Evolutionary conservation across 2,888 invertebrate genomes (phyloP).

Genomic region (Oscheius sp.): DNA sequence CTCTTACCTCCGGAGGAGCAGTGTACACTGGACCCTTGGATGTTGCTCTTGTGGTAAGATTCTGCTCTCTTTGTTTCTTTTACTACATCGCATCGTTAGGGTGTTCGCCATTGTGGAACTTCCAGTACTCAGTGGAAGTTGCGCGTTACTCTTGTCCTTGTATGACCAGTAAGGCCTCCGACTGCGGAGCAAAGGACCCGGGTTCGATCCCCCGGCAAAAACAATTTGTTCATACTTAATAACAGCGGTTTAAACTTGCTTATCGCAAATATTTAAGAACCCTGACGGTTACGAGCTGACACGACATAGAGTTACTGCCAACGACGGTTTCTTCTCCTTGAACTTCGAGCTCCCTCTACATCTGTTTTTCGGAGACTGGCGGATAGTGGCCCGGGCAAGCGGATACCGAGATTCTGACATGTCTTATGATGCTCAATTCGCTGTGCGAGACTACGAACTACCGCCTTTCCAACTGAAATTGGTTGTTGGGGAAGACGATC

Average conservation of each 20-base stretch:
- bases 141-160: no score
- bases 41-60: slow-evolving; percentile 20
- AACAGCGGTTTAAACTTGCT: no score
- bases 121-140: no score
- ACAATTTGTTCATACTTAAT: no score
- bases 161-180: no score
- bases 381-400: slow-evolving; percentile 44
- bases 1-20: slow-evolving; percentile 5
- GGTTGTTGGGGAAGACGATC: slow-evolving; percentile 28
- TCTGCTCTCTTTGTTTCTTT: no score
- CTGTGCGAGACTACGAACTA: slow-evolving; percentile 52
- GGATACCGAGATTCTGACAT: slow-evolving; percentile 38
- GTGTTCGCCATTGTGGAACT: no score
- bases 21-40: slow-evolving; percentile 22
- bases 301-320: slow-evolving; percentile 37
- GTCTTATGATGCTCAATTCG: slow-evolving; percentile 42
- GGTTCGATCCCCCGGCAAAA: no score
- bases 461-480: slow-evolving; percentile 44
- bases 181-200: no score
- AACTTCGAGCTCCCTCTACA: slow-evolving; percentile 58
- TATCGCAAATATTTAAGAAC: slow-evolving; percentile 40
- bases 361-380: slow-evolving; percentile 65
- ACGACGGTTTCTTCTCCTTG: slow-evolving; percentile 41
- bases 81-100: no score
- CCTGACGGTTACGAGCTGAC: slow-evolving; percentile 54